Evolutionary conservation across 2,113 vertebrate species (phyloP).

Genomic region (Cyanoderma ruficeps): DNA sequence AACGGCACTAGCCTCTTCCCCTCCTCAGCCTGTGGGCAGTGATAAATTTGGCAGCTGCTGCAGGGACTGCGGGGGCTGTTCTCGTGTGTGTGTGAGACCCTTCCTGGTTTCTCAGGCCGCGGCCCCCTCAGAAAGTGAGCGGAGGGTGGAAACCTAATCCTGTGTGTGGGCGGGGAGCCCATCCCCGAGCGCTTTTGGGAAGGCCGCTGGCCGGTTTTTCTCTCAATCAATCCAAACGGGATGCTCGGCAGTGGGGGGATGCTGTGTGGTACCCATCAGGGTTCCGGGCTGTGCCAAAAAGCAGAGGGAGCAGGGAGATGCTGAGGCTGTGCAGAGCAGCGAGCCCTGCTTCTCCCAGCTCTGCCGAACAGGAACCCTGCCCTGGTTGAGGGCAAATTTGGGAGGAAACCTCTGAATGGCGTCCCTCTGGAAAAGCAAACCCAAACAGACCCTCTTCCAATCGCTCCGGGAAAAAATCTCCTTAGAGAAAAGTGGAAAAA

Average conservation of each 20-base stretch:
- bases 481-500: neutral
- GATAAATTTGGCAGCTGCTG: neutral
- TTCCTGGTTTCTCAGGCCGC: slow-evolving; percentile 17
- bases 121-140: neutral
- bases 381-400: neutral
- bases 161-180: neutral
- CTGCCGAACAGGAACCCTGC: neutral
- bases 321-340: neutral
- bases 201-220: neutral
- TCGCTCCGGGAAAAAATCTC: neutral
- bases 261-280: neutral
- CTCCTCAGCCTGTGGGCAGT: neutral
- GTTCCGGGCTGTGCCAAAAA: too few species aligned
- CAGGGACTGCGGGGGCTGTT: neutral
- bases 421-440: neutral
- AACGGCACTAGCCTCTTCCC: neutral
- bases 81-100: neutral
- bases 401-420: neutral
- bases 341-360: neutral
- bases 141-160: neutral
- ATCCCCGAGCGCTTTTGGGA: neutral
- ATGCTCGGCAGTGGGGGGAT: neutral
- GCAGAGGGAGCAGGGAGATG: neutral
- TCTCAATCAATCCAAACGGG: accelerated
- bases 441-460: neutral